Evolutionary conservation across 92 coral and sea anemone genomes (phyloP), one percentile per base, ranked within the genome.

Genomic region (Paramuricea clavata): DNA sequence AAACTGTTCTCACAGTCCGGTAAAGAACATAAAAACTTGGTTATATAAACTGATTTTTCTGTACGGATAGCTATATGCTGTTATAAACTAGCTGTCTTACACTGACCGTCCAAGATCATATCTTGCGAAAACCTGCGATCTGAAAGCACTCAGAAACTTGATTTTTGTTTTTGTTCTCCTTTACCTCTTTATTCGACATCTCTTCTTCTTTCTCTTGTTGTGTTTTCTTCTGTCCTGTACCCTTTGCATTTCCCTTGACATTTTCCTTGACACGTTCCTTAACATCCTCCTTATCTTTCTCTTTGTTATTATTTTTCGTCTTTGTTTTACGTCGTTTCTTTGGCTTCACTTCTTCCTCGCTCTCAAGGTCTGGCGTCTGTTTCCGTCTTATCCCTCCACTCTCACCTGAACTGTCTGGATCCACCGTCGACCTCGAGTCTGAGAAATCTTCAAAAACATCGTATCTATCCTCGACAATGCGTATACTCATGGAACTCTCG

Each of bases 401-500:
- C 33, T 73, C 59, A 16, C 15, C 15, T 13, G 60, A 73, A n/a
- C 79, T 73, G 31, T 36, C 57, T 1, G 79, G 79, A 42, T 73
- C 57, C 0, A 73, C 79, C 31, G 79, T 41, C 1, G 79, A 42
- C 28, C 34, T 23, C n/a, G 79, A 73, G 22, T 49, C 49, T 8
- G 28, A 49, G 8, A 52, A 73, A 4, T 73, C 30, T 0, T 22
- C 26, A 21, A 42, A 73, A 5, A n/a, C 60, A 5, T 73, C 79
- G 21, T 31, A 73, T 25, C 60, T 73, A 5, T 27, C 28, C 35
- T 41, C 79, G 3, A 73, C 28, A 23, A 39, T 42, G 1, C 79
- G 49, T 5, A 73, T 21, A 73, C 79, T 73, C 35, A 73, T 9
- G 9, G 79, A 73, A 33, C 79, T 73, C 54, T 73, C 59, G 2